Evolutionary conservation across 2,113 vertebrate species (phyloP), one percentile per base, ranked within the genome.

Genomic region (Paralichthys olivaceus): DNA sequence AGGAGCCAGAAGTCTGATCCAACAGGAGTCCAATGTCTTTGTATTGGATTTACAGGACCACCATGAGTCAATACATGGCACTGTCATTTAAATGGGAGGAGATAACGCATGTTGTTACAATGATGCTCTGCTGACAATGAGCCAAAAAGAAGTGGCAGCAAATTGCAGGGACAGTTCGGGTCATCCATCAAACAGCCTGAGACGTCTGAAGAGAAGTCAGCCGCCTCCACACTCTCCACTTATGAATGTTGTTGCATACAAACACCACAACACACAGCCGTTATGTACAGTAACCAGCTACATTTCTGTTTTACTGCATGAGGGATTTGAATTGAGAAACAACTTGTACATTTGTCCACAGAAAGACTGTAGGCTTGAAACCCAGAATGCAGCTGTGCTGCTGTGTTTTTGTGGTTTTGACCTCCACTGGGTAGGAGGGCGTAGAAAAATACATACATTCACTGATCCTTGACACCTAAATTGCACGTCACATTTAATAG

Each of bases 111-210:
- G 77, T 80, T 79, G 37, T 58, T 60, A 55, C 23, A 72, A 34
- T 67, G 70, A 55, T 57, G 45, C 53, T 67, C 9, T 45, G 63
- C 57, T 28, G 83, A 66, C 60, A 55, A 54, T 58, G 25, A 72
- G 79, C 29, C 79, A 62, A 84, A 59, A 43, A 83, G 62, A 82
- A 87, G 61, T 61, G 60, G 60, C 56, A 54, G 62, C 69, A 77
- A 60, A 77, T 62, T 74, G 77, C 13, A 11, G 57, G 75, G 75
- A 84, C 71, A 80, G 69, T 84, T 75, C 56, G 68, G 79, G 70
- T 79, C 84, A 77, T 84, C 56, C 74, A 79, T 83, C 81, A 89
- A 75, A 80, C 73, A 11, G 40, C 53, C 53, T 61, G 1, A 55
- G 72, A 75, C 69, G 59, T 80, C 61, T 75, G 64, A 66, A 40